Base-by-base conservation (phyloP, 2,113 vertebrate genomes). In the Pluvianellus socialis region DNA sequence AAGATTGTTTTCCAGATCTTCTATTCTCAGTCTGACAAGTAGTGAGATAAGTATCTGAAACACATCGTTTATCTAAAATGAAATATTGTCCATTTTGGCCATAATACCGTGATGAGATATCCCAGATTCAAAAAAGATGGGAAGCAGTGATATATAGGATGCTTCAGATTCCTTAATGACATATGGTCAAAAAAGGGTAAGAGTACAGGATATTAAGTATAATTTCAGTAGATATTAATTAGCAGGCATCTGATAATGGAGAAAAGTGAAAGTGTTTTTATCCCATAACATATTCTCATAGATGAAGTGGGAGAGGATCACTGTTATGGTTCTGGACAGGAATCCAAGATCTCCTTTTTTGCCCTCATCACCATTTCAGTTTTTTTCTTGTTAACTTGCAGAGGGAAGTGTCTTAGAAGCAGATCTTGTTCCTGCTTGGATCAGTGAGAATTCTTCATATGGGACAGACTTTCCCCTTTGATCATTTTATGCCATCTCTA, bases 1-100 rank as follows among this genome's bases (percentile, higher is more conserved):
- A 96, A 85, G 55, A 85, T 9, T 85, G 73, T 85, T 91, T 94
- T 93, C 73, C 50, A 93, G 90, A 73, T 70, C 90, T 91, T 95
- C 88, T 61, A 91, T 88, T 94, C 94, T 96, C 3, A 83, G n/a
- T 47, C 50, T 95, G 90, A 83, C 84, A 93, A 91, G 74, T 20
- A 82, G 45, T 38, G 75, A 92, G 63, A 96, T 82, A 95, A 92
- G 77, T 79, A 90, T 80, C 90, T 95, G 62, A 88, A 80, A 56
- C 74, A 84, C 59, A 82, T 71, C 8, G 12, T 96, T 84, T 79
- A 91, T 94, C 71, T 91, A 61, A 94, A 79, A 93, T 83, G n/a
- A 92, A 86, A 92, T 88, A 92, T 47, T 82, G 70, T n/a, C 30
- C 59, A 17, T 84, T 94, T 93, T 95, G 49, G 42, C 82, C 20